Evolutionary conservation across 2,113 vertebrate genomes (phyloP), one percentile per base, ranked within the genome.

Genomic region (Rousettus leschenaultii): DNA sequence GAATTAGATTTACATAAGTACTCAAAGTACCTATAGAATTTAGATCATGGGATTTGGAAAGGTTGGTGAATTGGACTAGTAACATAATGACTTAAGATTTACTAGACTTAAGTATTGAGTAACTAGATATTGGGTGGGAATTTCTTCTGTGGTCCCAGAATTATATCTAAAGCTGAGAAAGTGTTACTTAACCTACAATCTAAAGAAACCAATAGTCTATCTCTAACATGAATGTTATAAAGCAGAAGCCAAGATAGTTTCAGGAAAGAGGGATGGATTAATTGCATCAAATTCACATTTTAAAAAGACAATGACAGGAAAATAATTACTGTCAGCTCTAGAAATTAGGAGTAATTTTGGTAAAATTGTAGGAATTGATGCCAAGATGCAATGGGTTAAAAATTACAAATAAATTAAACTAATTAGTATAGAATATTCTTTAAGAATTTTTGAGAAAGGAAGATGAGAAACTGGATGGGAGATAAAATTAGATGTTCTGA

Each of bases 361-460:
- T 95, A 79, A 92, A 94, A 74, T 43, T 2, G 10, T 79, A 71
- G 74, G 16, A 66, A 83, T 30, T 79, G 51, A 68, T 68, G 61
- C 43, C 88, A 95, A 92, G 63, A 74, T n/a, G 26, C 33, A 89
- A 53, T 38, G n/a, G 35, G 14, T 82, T 94, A 92, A 59, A 95
- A 71, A 82, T 71, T 82, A 55, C 33, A 92, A 94, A 71, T n/a
- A 86, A 66, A 94, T 45, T 57, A 84, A 86, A 82, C 40, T 83
- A 68, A 91, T 91, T 93, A 68, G 21, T 22, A 40, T 19, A 90
- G 74, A 90, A 86, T 12, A 88, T 33, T 9, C 16, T 65, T 90
- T 13, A 73, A 89, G 71, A 73, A 65, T 53, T 87, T 51, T 73
- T 89, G 5, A 85, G 35, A 84, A 74, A 89, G 73, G 12, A 74